phyloP scores from a whole-genome alignment of 2,797 vertebrate species.

The Parambassis ranga region DNA sequence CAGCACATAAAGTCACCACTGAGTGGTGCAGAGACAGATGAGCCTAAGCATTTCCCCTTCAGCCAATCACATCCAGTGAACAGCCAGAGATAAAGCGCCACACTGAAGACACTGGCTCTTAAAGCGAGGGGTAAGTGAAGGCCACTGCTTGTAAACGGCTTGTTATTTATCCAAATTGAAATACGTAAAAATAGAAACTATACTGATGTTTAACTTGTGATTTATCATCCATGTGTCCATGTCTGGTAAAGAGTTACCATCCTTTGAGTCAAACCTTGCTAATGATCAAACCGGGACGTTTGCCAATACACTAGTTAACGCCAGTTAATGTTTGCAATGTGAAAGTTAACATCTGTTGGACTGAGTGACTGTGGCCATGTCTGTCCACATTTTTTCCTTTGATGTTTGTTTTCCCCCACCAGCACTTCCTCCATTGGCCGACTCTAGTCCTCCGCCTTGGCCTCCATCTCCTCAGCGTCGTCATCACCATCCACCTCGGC shows the following conservation, averaged over 20 bases:
- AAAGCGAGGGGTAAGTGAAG: slow-evolving; percentile 58
- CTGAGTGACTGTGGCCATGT: slow-evolving; percentile 33
- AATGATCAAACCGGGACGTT: slow-evolving; percentile 40
- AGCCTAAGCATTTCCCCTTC: slow-evolving; percentile 22
- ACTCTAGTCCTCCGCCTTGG: slow-evolving; percentile 92
- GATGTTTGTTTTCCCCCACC: slow-evolving; percentile 8
- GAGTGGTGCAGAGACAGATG: slow-evolving; percentile 20
- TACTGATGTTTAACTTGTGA: slow-evolving; percentile 27
- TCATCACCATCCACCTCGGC: slow-evolving; percentile 98
- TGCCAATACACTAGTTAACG: slow-evolving; percentile 50
- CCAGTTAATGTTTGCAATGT: slow-evolving; percentile 57
- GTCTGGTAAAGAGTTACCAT: slow-evolving; percentile 5
- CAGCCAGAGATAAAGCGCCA: slow-evolving; percentile 36
- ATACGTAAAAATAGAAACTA: slow-evolving; percentile 52
- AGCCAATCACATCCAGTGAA: slow-evolving; percentile 26
- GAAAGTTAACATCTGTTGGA: slow-evolving; percentile 56
- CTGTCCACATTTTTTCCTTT: slow-evolving; percentile 36
- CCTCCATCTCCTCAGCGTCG: slow-evolving; percentile 98
- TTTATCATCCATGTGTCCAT: slow-evolving; percentile 37
- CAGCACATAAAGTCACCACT: slow-evolving; percentile 46
- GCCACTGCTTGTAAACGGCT: slow-evolving; percentile 63
- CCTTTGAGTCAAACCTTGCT: slow-evolving; percentile 35
- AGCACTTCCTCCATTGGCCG: neutral
- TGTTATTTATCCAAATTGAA: slow-evolving; percentile 31
- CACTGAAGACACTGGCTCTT: slow-evolving; percentile 54